Percentiles rank a stretch among this genome's conserved stretches.
These are phyloP conservation scores for Panthera leo DNA, from an alignment of 2,113 vertebrate species.

Conservation along the genomic window DNA sequence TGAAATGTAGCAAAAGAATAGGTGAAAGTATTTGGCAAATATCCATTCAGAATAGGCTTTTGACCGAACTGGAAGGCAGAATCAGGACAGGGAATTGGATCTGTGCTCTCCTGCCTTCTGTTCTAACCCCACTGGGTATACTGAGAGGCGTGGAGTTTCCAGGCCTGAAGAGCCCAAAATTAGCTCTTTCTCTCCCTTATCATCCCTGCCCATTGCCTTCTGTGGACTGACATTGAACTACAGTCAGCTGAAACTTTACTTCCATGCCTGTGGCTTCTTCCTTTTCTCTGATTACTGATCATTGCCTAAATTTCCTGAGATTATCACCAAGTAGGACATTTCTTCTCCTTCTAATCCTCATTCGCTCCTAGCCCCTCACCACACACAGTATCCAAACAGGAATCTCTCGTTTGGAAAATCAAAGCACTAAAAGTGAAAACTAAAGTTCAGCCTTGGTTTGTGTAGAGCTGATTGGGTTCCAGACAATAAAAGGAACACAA, in stretches of 20 bases:
- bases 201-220: neutral
- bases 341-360: neutral
- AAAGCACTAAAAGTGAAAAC: neutral
- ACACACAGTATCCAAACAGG: neutral
- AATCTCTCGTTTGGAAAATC: neutral
- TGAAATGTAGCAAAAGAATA: neutral
- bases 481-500: neutral
- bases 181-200: neutral
- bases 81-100: neutral
- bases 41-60: neutral
- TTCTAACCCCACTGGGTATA: neutral
- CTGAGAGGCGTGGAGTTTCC: neutral
- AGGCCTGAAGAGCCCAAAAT: neutral
- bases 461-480: neutral
- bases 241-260: neutral
- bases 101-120: neutral
- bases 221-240: neutral
- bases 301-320: neutral
- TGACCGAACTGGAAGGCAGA: neutral
- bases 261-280: neutral
- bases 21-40: neutral
- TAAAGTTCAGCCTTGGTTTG: neutral
- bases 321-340: neutral
- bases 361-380: neutral
- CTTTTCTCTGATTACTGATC: neutral